Evolutionary conservation across 53 echinoderm and acorn worm genomes (phyloP).

Genomic region (Pentamera pediparva): DNA sequence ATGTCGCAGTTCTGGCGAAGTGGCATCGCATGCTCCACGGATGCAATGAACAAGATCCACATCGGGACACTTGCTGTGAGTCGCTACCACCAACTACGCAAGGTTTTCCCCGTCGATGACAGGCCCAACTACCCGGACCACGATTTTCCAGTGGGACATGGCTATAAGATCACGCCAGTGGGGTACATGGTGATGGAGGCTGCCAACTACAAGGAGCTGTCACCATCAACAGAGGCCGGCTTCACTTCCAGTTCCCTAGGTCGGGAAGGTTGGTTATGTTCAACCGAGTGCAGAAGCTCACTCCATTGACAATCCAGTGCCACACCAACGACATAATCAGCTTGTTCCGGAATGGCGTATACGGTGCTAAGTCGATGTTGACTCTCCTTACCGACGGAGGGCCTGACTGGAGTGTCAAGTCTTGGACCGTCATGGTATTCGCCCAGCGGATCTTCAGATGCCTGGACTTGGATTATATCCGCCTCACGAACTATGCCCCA

Average conservation of each 20-base stretch:
- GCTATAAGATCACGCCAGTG: slow-evolving; percentile 33
- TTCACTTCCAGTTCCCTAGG: not conserved
- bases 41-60: slow-evolving; percentile 47
- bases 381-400: slow-evolving; percentile 32
- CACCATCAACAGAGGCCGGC: slow-evolving; percentile 3
- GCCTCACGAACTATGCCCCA: not conserved
- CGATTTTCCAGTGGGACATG: slow-evolving; percentile 32
- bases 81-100: slow-evolving; percentile 34
- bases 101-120: slow-evolving; percentile 16
- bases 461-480: not conserved
- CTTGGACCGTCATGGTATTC: slow-evolving; percentile 25
- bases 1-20: slow-evolving; percentile 20
- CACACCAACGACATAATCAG: slow-evolving; percentile 34
- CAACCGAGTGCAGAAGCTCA: slow-evolving; percentile 16
- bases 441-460: slow-evolving; percentile 6
- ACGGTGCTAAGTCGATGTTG: slow-evolving; percentile 1
- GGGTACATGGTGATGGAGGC: slow-evolving; percentile 31
- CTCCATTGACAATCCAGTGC: slow-evolving; percentile 13
- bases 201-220: not conserved
- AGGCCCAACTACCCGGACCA: slow-evolving; percentile 42
- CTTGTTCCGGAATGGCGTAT: not conserved
- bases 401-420: slow-evolving; percentile 40
- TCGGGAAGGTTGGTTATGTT: slow-evolving; percentile 28
- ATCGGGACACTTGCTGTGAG: slow-evolving; percentile 46
- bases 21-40: slow-evolving; percentile 22